Evolutionary conservation across 1,140 invertebrate genomes (phyloP), one percentile per base, ranked within the genome.

Genomic region (Drosophila nigromelanica): DNA sequence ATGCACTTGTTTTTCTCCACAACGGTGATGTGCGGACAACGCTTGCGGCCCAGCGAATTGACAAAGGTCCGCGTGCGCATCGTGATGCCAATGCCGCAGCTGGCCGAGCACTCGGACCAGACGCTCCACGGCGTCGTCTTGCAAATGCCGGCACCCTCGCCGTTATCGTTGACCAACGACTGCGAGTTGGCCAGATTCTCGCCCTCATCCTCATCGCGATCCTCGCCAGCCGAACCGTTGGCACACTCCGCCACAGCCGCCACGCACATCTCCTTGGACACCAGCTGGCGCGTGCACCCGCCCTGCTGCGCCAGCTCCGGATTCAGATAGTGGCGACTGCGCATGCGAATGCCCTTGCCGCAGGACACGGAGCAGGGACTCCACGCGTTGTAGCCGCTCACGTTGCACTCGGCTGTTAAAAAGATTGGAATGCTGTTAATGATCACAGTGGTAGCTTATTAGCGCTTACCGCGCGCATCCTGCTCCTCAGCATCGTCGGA

Each of bases 211-310:
- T 92, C 89, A 24, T 92, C 90, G 0, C 78, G 85, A 35, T 89
- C 83, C 14, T 55, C 76, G 0, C 40, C 61, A 15, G 47, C 21
- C 12, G 54, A 40, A 6, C 62, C 63, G 5, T 60, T 68, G 1
- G 94, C 92, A 91, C 97, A 97, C 85, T 96, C 95, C 0, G 95
- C 92, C 10, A 95, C 89, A 33, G 92, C 92, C 8, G 96, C 95
- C 33, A 96, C 95, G 89, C 96, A 98, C 96, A 97, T 97, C 93
- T 97, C 97, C 91, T 97, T 97, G 54, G 95, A 95, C 33, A 97
- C 93, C 47, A 97, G 92, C 91, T 98, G 97, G 37, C 96, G 93
- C 76, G 95, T 95, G 92, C 97, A 98, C 59, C 94, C 92, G 89
- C 95, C 93, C 94, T 96, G 95, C 72, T 93, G 92, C 5, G 97